Evolutionary conservation across 2,888 invertebrate species (phyloP), one percentile per base, ranked within the genome.

Genomic region (Meloe dianella): DNA sequence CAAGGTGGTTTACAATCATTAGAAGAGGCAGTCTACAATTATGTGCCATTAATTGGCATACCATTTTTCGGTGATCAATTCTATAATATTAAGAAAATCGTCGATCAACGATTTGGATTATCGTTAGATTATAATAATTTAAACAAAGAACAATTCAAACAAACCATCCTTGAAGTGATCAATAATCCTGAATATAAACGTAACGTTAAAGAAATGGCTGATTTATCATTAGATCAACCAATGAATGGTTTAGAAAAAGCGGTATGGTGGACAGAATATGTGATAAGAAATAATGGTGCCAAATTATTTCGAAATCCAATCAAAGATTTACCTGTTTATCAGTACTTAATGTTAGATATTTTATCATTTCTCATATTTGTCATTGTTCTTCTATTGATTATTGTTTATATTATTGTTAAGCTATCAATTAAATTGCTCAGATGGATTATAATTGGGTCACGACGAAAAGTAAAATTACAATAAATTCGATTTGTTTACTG

Each of bases 11-110:
- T 75, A 1, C 76, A 75, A 64, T 76, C 76, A 12, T 67, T 75
- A 56, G 71, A 74, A 63, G 76, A 76, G 61, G 65, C 74, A 4
- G 41, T 75, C 4, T 64, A 67, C 41, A 69, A 66, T 24, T 57
- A 61, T 5, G 67, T 75, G 70, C 81, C 81, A 17, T 61, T 80
- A 54, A 68, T 78, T 8, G 78, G 73, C 14, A 66, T 79, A 38
- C 79, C 79, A 7, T 75, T 77, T 60, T 71, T 71, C 32, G 75
- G 71, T 9, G 79, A 79, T 64, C 79, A 79, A 61, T 67, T 69
- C 22, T 57, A 67, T 8, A 79, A 79, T 65, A 70, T 72, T 0
- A 64, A 65, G 14, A 73, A 71, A 67, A 71, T 77, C 61, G 68
- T 72, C 17, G 67, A 67, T 32, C 63, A 67, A 62, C 77, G 77